Base-by-base conservation (phyloP, 2,888 invertebrate genomes). In the Tipula unca region DNA sequence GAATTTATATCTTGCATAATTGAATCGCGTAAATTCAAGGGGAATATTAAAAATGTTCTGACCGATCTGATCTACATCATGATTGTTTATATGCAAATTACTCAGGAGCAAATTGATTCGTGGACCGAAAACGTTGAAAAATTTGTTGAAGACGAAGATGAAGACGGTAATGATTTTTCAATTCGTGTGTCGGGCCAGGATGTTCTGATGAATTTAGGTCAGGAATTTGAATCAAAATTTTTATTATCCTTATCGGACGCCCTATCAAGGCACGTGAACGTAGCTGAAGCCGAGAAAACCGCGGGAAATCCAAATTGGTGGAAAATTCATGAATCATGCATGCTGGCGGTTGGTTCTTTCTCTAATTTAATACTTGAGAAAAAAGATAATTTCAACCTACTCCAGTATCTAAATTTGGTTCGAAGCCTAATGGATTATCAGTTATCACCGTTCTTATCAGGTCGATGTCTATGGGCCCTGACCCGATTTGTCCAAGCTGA, bases 131-230 rank as follows among this genome's bases (percentile, higher is more conserved):
- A 93, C 90, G 93, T 94, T 0, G 94, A 94, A 88, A 93, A 93
- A 88, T 95, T 94, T 90, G 93, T 95, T 5, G 94, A 94, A 87
- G 94, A 95, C 88, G 94, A 95, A 88, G 94, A 94, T 88, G 93
- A 94, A 86, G 92, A 92, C 82, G 93, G 92, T 0, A 93, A 92
- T 86, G 92, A 93, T 29, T 92, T 93, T 87, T 94, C 94, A 20
- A 93, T 95, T 83, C 91, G 95, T 86, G 92, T 94, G 87, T 94
- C 94, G 0, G 94, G 94, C 1, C 93, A 93, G 86, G 94, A 94
- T 89, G 91, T 94, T 48, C 88, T 94, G 10, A 88, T 91, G 88
- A 94, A 94, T 1, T 89, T 93, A 48, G 91, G 91, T 83, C 91
- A 91, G 85, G 93, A 93, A 88, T 93, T 93, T 85, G 92, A 92